Evolutionary conservation across 1,140 invertebrate genomes (phyloP), one percentile per base, ranked within the genome.

Genomic region (Radopholus similis): DNA sequence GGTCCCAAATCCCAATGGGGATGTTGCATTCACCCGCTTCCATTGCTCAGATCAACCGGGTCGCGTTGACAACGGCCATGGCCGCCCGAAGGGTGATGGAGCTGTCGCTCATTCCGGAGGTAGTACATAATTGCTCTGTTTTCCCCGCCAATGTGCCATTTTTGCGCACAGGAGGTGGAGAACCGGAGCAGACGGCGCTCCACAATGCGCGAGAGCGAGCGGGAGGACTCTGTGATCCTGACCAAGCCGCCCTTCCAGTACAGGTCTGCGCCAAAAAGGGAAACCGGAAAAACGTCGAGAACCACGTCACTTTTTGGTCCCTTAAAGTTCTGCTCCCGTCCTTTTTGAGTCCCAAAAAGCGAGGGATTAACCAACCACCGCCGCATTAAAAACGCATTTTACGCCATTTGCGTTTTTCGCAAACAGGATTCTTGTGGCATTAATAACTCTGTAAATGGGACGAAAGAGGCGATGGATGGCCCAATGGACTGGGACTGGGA

Each of bases 61-160:
- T 81, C 4, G 79, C 79, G 21, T 26, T 81, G 13, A 78, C 77
- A 18, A 80, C 77, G 6, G 78, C 75, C 0, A 47, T 81, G 42
- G 79, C 77, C 11, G 79, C 79, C 11, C 72, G 78, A 32, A 58
- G 72, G 42, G 77, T 75, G 11, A 55, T 82, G 9, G 79, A 81
- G 38, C 42, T 81, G 2, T 73, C 69, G 9, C 69, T 82, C 9
- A 74, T 81, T 37, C 78, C 78, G 8, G 80, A 82, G 44, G 78
- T 49, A 23, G 30, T 15, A 26, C 28, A 11, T 42, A 47, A 28
- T 21, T 15, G n/a, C 3, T 60, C n/a, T 54, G 18, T 54, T 54
- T 30, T 53, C 2, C 35, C 4, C 2, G 5, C n/a, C 35, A 54
- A n/a, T n/a, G n/a, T n/a, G n/a, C n/a, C 18, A 35, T 26, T 32